Percentiles rank a stretch among this genome's conserved stretches.
These are phyloP conservation scores for Emmelina monodactyla DNA, from an alignment of 2,888 invertebrate species.

Conservation along the genomic window DNA sequence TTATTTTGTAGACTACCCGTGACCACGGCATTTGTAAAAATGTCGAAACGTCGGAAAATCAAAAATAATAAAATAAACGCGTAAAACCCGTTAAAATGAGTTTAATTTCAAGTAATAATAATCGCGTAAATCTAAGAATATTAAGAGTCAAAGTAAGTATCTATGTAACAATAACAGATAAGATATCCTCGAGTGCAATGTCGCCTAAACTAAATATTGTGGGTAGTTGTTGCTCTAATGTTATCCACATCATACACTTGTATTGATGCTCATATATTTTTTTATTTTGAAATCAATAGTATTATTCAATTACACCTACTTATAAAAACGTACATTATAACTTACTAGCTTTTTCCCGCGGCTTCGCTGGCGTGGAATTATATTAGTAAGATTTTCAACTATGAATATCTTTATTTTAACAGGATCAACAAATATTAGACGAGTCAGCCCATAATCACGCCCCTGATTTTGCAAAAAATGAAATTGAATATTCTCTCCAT, in stretches of 20 bases:
- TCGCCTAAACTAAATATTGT: too few relatives aligned
- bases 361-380: slow-evolving; percentile 2
- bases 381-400: slow-evolving; percentile 3
- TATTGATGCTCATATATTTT: slow-evolving; percentile 5
- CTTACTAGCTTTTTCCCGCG: neutral
- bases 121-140: too few relatives aligned
- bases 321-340: too few relatives aligned
- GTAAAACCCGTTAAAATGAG: too few relatives aligned
- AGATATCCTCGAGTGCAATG: slow-evolving; percentile 4
- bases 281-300: slow-evolving; percentile 6
- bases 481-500: slow-evolving; percentile 7
- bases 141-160: slow-evolving; percentile 7
- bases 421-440: slow-evolving; percentile 8
- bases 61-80: too few relatives aligned
- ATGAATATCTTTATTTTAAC: slow-evolving; percentile 5
- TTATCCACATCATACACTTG: too few relatives aligned
- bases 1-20: too few relatives aligned
- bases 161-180: slow-evolving; percentile 5
- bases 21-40: too few relatives aligned
- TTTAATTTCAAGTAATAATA: too few relatives aligned
- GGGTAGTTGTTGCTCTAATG: too few relatives aligned
- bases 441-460: slow-evolving; percentile 6
- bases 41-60: too few relatives aligned
- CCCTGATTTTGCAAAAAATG: slow-evolving; percentile 10
- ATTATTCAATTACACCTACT: slow-evolving; percentile 5